These are phyloP conservation scores for Himalopsyche japonica DNA, from an alignment of 2,888 invertebrate species.

Conservation along the genomic window DNA sequence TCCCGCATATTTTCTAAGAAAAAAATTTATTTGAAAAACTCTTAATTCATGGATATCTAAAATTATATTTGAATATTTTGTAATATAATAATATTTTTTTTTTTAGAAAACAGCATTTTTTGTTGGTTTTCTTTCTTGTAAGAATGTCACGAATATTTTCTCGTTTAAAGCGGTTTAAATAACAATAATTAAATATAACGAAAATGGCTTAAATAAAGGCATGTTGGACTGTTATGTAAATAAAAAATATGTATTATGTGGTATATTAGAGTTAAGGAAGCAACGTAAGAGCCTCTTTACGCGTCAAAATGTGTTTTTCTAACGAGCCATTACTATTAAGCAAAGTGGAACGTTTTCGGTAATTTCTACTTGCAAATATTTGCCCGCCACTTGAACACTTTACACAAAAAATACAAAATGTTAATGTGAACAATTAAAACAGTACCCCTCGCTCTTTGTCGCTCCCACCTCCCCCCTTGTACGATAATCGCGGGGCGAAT, in stretches of 20 bases:
- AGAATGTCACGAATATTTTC: too few species aligned
- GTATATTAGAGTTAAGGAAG: background rate
- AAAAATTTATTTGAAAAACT: too few species aligned
- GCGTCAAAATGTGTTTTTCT: background rate
- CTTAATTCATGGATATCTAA: too few species aligned
- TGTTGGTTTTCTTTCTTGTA: too few species aligned
- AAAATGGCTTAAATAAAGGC: background rate
- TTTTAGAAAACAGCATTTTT: too few species aligned
- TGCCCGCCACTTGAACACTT: conserved; percentile 2
- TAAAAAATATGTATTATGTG: background rate
- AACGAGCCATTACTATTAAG: background rate
- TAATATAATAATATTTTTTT: too few species aligned
- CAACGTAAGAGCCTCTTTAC: background rate
- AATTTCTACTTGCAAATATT: conserved; percentile 20
- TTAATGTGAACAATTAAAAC: conserved; percentile 39
- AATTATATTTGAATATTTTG: too few species aligned
- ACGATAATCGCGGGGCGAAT: conserved; percentile 45
- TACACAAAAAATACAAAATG: conserved; percentile 24
- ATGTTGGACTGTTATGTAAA: background rate
- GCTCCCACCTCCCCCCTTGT: conserved; percentile 7
- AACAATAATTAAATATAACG: too few species aligned
- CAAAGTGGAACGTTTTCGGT: background rate
- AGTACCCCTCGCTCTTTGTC: conserved; percentile 10
- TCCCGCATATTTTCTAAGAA: too few species aligned
- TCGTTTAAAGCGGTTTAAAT: too few species aligned